Evolutionary conservation across 2,888 invertebrate species (phyloP).

Genomic region (Chloromyia formosa): DNA sequence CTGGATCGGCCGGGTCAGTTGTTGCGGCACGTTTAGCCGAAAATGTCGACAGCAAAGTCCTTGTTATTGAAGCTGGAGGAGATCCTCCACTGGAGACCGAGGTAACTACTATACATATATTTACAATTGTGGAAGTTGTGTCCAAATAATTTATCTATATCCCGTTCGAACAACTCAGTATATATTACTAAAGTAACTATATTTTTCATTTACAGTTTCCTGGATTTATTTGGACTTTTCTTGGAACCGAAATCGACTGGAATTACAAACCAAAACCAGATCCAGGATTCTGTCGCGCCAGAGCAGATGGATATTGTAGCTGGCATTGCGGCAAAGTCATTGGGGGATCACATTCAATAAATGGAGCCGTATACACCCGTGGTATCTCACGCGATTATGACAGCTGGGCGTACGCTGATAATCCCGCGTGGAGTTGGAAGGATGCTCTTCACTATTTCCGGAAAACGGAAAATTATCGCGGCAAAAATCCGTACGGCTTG

Average conservation of each 20-base stretch:
- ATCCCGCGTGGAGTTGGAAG: constrained; percentile 76
- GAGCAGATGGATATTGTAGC: constrained; percentile 64
- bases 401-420: constrained; percentile 76
- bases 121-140: too few relatives aligned
- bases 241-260: constrained; percentile 55
- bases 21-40: constrained; percentile 63
- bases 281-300: constrained; percentile 53
- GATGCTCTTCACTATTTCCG: constrained; percentile 79
- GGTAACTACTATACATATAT: too few relatives aligned
- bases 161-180: too few relatives aligned
- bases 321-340: constrained; percentile 80
- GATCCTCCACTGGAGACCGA: constrained; percentile 65
- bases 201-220: constrained; percentile 54
- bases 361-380: constrained; percentile 84
- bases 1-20: constrained; percentile 79
- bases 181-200: too few relatives aligned
- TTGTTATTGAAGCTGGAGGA: constrained; percentile 67
- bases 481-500: constrained; percentile 66
- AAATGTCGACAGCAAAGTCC: constrained; percentile 64
- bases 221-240: constrained; percentile 48
- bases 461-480: constrained; percentile 80
- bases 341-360: constrained; percentile 79
- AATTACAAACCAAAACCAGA: constrained; percentile 57
- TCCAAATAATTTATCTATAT: too few relatives aligned
- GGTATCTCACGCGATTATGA: constrained; percentile 83